phyloP scores from a whole-genome alignment of 1,140 invertebrate species.

The Meloidogyne exigua region DNA sequence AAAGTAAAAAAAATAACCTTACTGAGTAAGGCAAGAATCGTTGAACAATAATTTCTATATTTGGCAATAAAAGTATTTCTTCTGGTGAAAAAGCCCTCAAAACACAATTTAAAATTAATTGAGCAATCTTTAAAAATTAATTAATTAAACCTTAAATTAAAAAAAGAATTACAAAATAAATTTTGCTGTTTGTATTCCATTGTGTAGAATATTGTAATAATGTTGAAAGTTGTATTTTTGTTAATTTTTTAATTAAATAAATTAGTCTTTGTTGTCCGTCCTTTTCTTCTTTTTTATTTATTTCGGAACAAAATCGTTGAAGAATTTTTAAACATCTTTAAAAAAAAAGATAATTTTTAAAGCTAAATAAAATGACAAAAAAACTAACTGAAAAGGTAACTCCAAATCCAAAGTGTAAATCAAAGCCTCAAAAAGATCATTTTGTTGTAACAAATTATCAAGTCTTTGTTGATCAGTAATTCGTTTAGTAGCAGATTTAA shows the following conservation, averaged over 20 bases:
- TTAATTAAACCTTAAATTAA: background rate
- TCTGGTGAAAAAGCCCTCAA: slow-evolving; percentile 43
- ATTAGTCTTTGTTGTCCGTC: slow-evolving; percentile 6
- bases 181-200: slow-evolving; percentile 61
- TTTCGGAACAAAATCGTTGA: slow-evolving; percentile 34
- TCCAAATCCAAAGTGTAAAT: slow-evolving; percentile 50
- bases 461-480: slow-evolving; percentile 55
- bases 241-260: slow-evolving; percentile 36
- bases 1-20: slow-evolving; percentile 32
- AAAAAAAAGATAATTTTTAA: background rate
- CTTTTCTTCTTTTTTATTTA: background rate
- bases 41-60: slow-evolving; percentile 45
- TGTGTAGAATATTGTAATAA: slow-evolving; percentile 54
- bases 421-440: slow-evolving; percentile 53
- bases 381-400: slow-evolving; percentile 52
- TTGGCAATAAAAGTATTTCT: slow-evolving; percentile 50
- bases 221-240: slow-evolving; percentile 41
- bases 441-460: slow-evolving; percentile 56
- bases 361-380: background rate
- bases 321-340: slow-evolving; percentile 46
- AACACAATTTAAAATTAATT: slow-evolving; percentile 48
- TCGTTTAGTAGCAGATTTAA: slow-evolving; percentile 43
- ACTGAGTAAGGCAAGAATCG: slow-evolving; percentile 56
- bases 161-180: slow-evolving; percentile 32
- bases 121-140: slow-evolving; percentile 50